Evolutionary conservation across 2,113 vertebrate genomes (phyloP).

Genomic region (Pogona vitticeps): DNA sequence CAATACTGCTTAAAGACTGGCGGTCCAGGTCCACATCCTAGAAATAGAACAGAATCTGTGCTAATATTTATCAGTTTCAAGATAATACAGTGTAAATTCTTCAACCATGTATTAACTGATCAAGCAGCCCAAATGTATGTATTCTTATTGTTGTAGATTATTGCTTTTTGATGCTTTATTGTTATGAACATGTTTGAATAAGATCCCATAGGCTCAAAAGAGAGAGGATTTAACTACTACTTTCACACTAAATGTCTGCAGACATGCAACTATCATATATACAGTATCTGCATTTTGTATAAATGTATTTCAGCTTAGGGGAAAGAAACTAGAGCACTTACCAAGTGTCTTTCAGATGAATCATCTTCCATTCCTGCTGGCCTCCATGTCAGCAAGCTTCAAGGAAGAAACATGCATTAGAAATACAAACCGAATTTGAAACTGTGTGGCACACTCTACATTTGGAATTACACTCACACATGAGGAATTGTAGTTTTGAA

Average conservation of each 20-base stretch:
- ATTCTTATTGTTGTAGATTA: background rate
- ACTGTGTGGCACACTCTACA: background rate
- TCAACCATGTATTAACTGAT: background rate
- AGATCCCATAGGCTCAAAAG: background rate
- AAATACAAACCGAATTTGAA: conserved; percentile 22
- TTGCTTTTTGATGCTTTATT: background rate
- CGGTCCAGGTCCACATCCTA: conserved; percentile 93
- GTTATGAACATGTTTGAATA: background rate
- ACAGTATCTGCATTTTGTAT: background rate
- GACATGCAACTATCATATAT: background rate
- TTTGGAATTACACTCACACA: conserved; percentile 72
- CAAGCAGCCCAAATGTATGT: background rate
- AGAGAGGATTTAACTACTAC: background rate
- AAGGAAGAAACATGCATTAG: conserved; percentile 43
- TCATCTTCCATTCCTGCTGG: conserved; percentile 93
- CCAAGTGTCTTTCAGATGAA: conserved; percentile 86
- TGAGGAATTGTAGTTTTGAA: conserved; percentile 94
- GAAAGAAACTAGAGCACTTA: conserved; percentile 69
- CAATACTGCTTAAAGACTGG: conserved; percentile 93
- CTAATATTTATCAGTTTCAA: conserved; percentile 30
- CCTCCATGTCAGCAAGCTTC: conserved; percentile 93
- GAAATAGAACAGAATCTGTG: conserved; percentile 42
- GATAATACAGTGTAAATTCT: background rate
- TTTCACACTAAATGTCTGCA: background rate
- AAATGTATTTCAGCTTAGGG: background rate